Percentiles rank a stretch among this genome's conserved stretches.
Conservation (phyloP, 2,113 vertebrate genomes). For the Rhynchomys soricoides region DNA sequence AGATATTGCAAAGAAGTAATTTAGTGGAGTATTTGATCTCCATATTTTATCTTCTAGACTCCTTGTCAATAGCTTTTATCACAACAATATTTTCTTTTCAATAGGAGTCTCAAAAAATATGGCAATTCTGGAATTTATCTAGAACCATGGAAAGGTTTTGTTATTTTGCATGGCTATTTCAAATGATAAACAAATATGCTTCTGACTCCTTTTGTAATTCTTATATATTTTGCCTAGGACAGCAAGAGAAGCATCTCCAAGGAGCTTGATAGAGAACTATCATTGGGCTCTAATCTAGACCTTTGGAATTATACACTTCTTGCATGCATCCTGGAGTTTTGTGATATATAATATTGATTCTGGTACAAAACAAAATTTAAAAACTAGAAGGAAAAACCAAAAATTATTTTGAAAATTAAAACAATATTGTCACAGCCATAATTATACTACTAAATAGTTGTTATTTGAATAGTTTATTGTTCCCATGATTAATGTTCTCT, state of each 20-base stretch:
- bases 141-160: not conserved
- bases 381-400: not conserved
- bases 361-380: not conserved
- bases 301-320: not conserved
- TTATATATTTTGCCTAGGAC: not conserved
- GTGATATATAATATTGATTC: not conserved
- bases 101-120: not conserved
- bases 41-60: not conserved
- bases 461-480: not conserved
- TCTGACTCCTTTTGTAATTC: not conserved
- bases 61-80: not conserved
- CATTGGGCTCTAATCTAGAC: not conserved
- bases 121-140: not conserved
- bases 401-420: constrained; percentile 5
- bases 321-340: not conserved
- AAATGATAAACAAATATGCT: not conserved
- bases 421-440: not conserved
- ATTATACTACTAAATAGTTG: not conserved
- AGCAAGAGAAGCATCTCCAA: not conserved
- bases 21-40: not conserved
- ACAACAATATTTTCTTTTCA: not conserved
- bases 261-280: not conserved
- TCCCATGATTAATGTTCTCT: not conserved
- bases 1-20: not conserved
- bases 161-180: not conserved